Percentiles rank a stretch among this genome's conserved stretches.
phyloP scores from a whole-genome alignment of 1,140 invertebrate genomes.

The Sweltsa coloradensis region DNA sequence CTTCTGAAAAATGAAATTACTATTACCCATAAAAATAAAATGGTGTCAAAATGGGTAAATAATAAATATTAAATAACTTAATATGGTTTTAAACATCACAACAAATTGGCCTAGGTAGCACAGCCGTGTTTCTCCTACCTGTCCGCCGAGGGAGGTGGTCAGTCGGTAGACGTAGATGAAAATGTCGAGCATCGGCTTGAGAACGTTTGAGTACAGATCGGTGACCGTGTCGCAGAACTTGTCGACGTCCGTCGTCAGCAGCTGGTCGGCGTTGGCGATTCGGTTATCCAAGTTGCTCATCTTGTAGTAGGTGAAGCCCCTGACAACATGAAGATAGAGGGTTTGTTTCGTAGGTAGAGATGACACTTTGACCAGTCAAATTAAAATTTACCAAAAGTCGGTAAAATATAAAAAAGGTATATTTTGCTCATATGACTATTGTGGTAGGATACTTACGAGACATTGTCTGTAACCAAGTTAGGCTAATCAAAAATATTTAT shows the following conservation, averaged over 20 bases:
- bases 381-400: no score
- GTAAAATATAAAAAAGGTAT: no score
- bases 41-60: no score
- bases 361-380: no score
- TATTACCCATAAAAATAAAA: no score
- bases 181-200: conserved; percentile 92
- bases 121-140: no score
- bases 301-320: conserved; percentile 93
- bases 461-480: no score
- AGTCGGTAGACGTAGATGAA: conserved; percentile 85
- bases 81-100: no score
- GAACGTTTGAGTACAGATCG: conserved; percentile 94
- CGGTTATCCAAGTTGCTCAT: conserved; percentile 91
- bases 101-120: no score
- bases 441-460: neutral
- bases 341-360: neutral
- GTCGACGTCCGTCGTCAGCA: conserved; percentile 92
- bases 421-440: neutral
- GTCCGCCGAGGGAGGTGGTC: no score
- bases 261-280: conserved; percentile 92
- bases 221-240: conserved; percentile 93
- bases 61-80: no score
- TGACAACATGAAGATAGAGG: conserved; percentile 34
- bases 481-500: neutral
- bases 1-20: no score